Evolutionary conservation across 2,797 vertebrate genomes (phyloP), one percentile per base, ranked within the genome.

Genomic region (Melanotaenia nigrans): DNA sequence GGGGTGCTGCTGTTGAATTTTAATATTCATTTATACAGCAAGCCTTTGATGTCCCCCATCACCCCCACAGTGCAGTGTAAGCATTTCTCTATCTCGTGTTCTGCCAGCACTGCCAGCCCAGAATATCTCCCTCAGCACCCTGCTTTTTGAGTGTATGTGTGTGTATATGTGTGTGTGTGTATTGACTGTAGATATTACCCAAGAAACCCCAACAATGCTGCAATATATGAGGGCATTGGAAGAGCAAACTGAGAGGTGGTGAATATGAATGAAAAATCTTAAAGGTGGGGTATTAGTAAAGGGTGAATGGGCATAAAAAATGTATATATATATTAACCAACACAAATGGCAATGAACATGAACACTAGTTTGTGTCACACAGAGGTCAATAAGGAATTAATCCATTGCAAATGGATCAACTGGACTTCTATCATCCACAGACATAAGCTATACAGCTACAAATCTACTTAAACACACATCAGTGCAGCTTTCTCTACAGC

Each of bases 11-110:
- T 83, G 88, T 82, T 92, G 93, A 93, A 94, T 93, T 93, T 93
- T 89, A 93, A 94, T 92, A 92, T 91, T 92, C 74, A 93, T 93
- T 93, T 94, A 93, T 94, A 93, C 90, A 92, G 89, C 86, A 59
- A 77, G 90, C 86, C 93, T 94, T 94, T 95, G 93, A 95, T 93
- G 93, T 92, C 85, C 89, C 87, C 86, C 89, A 83, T 91, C 90
- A 88, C 85, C 91, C 91, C 87, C 89, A 89, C 85, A 88, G 86
- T 93, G 92, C 92, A 89, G 89, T 90, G 90, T 93, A 91, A 93
- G 92, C 90, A 92, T 89, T 93, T 92, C 88, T 92, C 90, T 92
- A 93, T 93, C 91, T 92, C 83, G 80, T 86, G 83, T 83, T 92
- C 88, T 90, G 88, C 90, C 89, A 90, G 88, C 76, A 78, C 85